These are phyloP conservation scores for Cichladusa arquata DNA, from an alignment of 2,113 vertebrate genomes.

Conservation along the genomic window DNA sequence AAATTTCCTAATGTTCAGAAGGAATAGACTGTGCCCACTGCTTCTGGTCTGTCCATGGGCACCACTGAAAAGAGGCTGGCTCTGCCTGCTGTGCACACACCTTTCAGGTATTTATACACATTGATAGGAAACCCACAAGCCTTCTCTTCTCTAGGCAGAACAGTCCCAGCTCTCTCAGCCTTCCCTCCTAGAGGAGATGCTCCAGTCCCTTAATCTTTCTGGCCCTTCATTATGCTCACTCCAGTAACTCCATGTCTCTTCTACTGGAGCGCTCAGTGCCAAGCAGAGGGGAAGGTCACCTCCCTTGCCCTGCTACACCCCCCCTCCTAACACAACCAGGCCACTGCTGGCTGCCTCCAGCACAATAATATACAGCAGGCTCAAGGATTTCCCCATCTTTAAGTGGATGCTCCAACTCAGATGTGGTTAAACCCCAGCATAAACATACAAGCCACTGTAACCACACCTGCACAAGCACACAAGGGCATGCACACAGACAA, in stretches of 20 bases:
- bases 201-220: neutral
- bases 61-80: neutral
- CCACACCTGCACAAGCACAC: neutral
- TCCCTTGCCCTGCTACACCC: neutral
- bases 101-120: neutral
- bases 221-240: neutral
- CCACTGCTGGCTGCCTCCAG: neutral
- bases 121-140: neutral
- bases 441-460: neutral
- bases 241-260: neutral
- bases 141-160: neutral
- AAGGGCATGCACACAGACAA: neutral
- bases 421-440: neutral
- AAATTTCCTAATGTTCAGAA: neutral
- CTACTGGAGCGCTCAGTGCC: neutral
- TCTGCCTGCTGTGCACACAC: neutral
- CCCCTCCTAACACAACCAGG: neutral
- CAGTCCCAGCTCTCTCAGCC: neutral
- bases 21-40: neutral
- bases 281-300: neutral
- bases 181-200: neutral
- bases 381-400: neutral
- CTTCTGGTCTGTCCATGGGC: neutral
- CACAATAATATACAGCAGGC: accelerated
- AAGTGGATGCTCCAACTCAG: neutral